Percentiles rank a stretch among this genome's conserved stretches.
Conservation (phyloP, 2,797 vertebrate species). For the Chloroceryle amazona region DNA sequence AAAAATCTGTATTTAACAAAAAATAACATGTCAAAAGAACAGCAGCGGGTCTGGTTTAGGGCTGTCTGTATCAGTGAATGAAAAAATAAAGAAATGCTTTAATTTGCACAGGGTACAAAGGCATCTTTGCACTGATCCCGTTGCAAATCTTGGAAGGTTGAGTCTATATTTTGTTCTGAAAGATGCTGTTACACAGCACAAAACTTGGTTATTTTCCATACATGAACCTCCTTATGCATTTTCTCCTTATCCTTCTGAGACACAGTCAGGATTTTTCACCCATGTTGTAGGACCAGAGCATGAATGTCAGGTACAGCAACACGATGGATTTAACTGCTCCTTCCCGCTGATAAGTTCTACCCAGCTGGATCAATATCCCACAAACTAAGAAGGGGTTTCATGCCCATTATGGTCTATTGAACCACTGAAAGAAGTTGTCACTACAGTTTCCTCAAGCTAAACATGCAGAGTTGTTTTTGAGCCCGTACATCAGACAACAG, state of each 20-base stretch:
- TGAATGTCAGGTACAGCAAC: not conserved
- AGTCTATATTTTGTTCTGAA: not conserved
- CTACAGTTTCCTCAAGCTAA: not conserved
- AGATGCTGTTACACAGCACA: not conserved
- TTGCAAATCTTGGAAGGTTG: not conserved
- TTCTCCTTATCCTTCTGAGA: not conserved
- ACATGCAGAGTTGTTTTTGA: not conserved
- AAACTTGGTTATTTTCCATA: not conserved
- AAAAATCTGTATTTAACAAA: not conserved
- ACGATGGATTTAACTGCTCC: slow-evolving; percentile 25
- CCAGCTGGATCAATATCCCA: slow-evolving; percentile 28
- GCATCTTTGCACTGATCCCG: not conserved
- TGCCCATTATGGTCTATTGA: slow-evolving; percentile 11
- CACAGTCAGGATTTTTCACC: not conserved
- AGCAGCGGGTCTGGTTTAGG: not conserved
- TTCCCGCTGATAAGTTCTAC: not conserved
- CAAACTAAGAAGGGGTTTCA: slow-evolving; percentile 1
- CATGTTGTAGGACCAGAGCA: not conserved
- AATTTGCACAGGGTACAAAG: not conserved
- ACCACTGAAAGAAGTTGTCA: slow-evolving; percentile 1
- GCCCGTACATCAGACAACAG: not conserved
- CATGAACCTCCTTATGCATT: not conserved
- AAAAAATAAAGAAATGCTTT: not conserved
- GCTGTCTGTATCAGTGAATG: not conserved
- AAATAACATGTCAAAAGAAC: not conserved